Evolutionary conservation across 2,888 invertebrate species (phyloP), one percentile per base, ranked within the genome.

Genomic region (Tholera decimalis): DNA sequence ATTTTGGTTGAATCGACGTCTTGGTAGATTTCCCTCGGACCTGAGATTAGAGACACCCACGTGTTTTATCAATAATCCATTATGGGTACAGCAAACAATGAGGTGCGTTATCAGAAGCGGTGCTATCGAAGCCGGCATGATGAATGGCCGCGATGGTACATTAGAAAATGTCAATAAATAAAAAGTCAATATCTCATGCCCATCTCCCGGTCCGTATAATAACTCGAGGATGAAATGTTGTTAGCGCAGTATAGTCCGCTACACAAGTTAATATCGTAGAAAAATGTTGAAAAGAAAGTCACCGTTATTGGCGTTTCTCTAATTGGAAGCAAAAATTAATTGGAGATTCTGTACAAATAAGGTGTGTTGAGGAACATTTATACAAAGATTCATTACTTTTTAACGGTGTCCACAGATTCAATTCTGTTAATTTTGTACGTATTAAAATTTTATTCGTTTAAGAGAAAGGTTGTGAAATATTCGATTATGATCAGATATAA

Each of bases 91-190:
- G 85, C 91, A 93, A 94, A 95, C 95, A 95, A 95, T 95, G 90
- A 92, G 88, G 85, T 82, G 84, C 85, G 91, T 92, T 95, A 95
- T 95, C 95, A 88, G 90, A 80, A 82, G 82, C 85, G 84, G 73
- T 77, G 80, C 86, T 91, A 93, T 93, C 92, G 87, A 73, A 76
- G 74, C 79, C 79, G 83, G 82, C 88, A 92, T 95, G 95, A 95
- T 93, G 93, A 92, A 95, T 95, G 85, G 85, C 79, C 83, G 78
- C 77, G 82, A 83, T 83, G 87, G 90, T 85, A 90, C 92, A 94
- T 95, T 94, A 95, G 93, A 93, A 94, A 94, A 93, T 92, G 93
- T 93, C 92, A 94, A 95, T 95, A 94, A 94, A 94, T 94, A 95
- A 95, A 94, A 94, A 93, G 89, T 89, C 85, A 88, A 89, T 93